A percentile compares a stretch with the other conserved stretches of the same genome.
These are phyloP conservation scores for Axea sp. DNA, from an alignment of 2,888 invertebrate genomes.

Conservation along the genomic window DNA sequence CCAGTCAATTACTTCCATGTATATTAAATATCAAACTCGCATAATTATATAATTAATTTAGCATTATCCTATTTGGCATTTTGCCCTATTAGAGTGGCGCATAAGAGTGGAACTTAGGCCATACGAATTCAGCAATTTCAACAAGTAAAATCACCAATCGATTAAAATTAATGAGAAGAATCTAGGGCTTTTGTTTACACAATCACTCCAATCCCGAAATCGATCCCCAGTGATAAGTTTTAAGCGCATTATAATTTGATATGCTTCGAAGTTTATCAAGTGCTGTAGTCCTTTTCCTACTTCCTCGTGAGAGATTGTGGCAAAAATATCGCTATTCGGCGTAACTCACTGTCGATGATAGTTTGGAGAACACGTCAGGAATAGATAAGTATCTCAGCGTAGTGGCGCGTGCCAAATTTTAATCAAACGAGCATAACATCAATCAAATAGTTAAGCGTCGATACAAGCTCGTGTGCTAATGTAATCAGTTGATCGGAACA, in stretches of 20 bases:
- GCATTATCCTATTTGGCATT: slow-evolving; percentile 44
- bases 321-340: slow-evolving; percentile 19
- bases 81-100: slow-evolving; percentile 25
- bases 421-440: slow-evolving; percentile 26
- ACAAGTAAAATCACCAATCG: slow-evolving; percentile 39
- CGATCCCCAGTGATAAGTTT: slow-evolving; percentile 33
- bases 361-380: slow-evolving; percentile 16
- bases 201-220: slow-evolving; percentile 16
- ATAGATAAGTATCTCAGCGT: slow-evolving; percentile 10
- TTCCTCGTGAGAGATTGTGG: not conserved
- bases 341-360: too few relatives aligned
- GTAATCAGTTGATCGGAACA: slow-evolving; percentile 28
- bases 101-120: slow-evolving; percentile 17
- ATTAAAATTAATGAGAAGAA: slow-evolving; percentile 30
- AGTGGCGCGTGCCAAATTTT: slow-evolving; percentile 31
- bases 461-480: slow-evolving; percentile 18
- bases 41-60: slow-evolving; percentile 47
- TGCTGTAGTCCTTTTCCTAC: slow-evolving; percentile 1
- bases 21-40: slow-evolving; percentile 35
- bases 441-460: slow-evolving; percentile 22
- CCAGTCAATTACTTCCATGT: slow-evolving; percentile 17
- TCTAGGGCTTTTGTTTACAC: slow-evolving; percentile 21
- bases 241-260: slow-evolving; percentile 50
- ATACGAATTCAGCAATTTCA: slow-evolving; percentile 10
- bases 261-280: slow-evolving; percentile 30